Evolutionary conservation across 2,888 invertebrate species (phyloP).

Genomic region (Melanchra persicariae): DNA sequence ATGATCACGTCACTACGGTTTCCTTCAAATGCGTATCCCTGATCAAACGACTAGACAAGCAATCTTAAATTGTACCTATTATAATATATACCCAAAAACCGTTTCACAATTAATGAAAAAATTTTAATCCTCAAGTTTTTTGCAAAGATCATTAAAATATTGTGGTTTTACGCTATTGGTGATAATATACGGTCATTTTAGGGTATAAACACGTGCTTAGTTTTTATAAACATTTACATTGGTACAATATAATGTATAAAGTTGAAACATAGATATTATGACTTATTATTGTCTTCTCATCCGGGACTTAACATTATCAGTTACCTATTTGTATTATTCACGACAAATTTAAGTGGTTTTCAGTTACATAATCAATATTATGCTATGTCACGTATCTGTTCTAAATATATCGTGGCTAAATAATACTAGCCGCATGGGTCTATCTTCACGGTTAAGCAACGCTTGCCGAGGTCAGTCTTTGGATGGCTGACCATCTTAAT

Average conservation of each 20-base stretch:
- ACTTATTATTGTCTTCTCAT: slow-evolving; percentile 30
- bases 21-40: neutral
- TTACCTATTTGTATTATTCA: neutral
- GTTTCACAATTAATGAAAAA: neutral
- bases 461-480: no score
- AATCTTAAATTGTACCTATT: neutral
- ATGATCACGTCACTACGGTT: neutral
- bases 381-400: no score
- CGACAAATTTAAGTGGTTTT: neutral
- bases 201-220: slow-evolving; percentile 16
- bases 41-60: neutral
- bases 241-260: slow-evolving; percentile 15
- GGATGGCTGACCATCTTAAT: no score
- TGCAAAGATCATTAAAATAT: slow-evolving; percentile 4
- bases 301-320: slow-evolving; percentile 25
- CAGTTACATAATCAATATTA: slow-evolving; percentile 7
- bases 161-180: slow-evolving; percentile 18
- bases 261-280: slow-evolving; percentile 8
- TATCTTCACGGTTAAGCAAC: no score
- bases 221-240: slow-evolving; percentile 27
- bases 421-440: no score
- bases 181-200: slow-evolving; percentile 7
- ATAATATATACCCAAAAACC: slow-evolving; percentile 18
- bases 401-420: no score
- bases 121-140: slow-evolving; percentile 12